Evolutionary conservation across 2,888 invertebrate species (phyloP).

Genomic region (Nematopogon swammerdamellus): DNA sequence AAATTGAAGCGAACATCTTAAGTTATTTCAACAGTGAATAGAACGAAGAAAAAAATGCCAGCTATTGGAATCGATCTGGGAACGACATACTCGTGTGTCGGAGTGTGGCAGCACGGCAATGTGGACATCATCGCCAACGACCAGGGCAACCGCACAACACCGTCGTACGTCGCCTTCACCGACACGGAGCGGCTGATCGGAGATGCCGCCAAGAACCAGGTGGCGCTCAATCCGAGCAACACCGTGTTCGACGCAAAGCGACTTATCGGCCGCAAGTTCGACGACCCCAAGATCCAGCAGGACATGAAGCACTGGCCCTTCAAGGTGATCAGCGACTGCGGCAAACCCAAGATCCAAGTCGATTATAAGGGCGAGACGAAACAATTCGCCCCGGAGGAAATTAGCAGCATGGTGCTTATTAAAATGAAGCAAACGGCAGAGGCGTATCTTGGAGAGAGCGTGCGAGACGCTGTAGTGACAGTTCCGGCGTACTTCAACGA

Average conservation of each 20-base stretch:
- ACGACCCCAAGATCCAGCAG: constrained; percentile 70
- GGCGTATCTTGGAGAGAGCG: constrained; percentile 63
- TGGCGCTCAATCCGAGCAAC: constrained; percentile 71
- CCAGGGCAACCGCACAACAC: constrained; percentile 85
- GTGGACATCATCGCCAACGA: constrained; percentile 86
- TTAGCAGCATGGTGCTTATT: constrained; percentile 64
- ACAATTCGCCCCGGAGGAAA: constrained; percentile 65
- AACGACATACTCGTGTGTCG: constrained; percentile 85
- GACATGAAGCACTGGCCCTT: constrained; percentile 87
- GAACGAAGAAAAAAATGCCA: not conserved
- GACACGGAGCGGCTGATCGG: constrained; percentile 82
- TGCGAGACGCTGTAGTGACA: constrained; percentile 71
- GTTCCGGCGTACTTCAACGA: constrained; percentile 79
- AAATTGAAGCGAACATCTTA: too few relatives aligned
- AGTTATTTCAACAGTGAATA: not conserved
- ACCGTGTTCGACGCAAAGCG: constrained; percentile 73
- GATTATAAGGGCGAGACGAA: constrained; percentile 64
- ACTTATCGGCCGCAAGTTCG: constrained; percentile 75
- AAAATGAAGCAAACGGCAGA: constrained; percentile 65
- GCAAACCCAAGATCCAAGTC: constrained; percentile 67
- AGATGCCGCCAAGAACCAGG: constrained; percentile 85
- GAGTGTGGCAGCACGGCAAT: constrained; percentile 79
- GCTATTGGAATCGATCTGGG: constrained; percentile 63
- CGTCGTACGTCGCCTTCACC: constrained; percentile 85
- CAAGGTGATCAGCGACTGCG: constrained; percentile 60